These are phyloP conservation scores for Colletes latitarsis DNA, from an alignment of 1,140 invertebrate species.

Conservation along the genomic window DNA sequence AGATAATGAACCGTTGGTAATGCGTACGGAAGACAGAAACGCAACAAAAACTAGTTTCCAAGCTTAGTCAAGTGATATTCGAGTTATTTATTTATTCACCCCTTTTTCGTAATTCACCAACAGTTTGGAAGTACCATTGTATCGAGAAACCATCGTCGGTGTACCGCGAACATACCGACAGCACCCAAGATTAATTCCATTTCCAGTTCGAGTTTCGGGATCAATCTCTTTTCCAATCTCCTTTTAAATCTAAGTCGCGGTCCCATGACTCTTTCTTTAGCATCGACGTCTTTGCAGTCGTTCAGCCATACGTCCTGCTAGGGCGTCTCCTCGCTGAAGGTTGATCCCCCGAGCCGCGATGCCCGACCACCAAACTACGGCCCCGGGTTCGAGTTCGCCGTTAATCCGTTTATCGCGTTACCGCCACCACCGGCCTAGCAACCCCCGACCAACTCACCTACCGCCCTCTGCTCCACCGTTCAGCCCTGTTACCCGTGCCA, in stretches of 20 bases:
- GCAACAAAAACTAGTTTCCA: no score
- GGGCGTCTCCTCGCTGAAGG: slow-evolving; percentile 9
- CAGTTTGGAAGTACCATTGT: no score
- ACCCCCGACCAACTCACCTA: slow-evolving; percentile 60
- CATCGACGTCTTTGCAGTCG: background rate
- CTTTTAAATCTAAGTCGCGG: background rate
- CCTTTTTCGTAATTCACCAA: no score
- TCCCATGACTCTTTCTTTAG: no score
- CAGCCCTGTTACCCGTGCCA: slow-evolving; percentile 52
- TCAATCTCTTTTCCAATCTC: background rate
- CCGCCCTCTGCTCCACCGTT: slow-evolving; percentile 17
- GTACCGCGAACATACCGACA: no score
- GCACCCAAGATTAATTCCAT: background rate
- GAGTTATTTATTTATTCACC: no score
- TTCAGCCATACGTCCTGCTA: background rate
- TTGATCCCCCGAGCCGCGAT: slow-evolving; percentile 60
- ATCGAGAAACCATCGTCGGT: no score
- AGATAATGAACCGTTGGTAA: no score
- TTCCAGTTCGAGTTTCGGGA: background rate
- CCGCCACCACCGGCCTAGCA: slow-evolving; percentile 75
- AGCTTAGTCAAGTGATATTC: no score
- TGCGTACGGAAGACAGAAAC: no score
- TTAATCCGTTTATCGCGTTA: slow-evolving; percentile 80
- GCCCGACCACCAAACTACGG: slow-evolving; percentile 67
- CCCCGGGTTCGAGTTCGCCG: slow-evolving; percentile 76